Percentiles rank a stretch among this genome's conserved stretches.
phyloP scores from a whole-genome alignment of 2,797 vertebrate genomes.

The Cheirogaleus major region DNA sequence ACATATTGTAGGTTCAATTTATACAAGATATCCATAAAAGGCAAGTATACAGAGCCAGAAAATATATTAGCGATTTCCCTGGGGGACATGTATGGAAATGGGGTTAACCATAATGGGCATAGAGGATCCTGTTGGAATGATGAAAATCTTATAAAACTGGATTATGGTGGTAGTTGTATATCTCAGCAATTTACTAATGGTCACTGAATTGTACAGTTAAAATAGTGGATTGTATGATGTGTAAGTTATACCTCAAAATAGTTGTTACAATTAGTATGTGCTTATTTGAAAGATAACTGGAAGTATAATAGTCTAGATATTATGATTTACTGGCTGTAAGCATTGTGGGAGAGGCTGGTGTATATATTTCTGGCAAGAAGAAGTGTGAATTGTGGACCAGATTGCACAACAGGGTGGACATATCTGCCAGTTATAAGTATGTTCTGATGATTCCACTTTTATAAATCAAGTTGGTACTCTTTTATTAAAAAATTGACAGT shows the following conservation, averaged over 20 bases:
- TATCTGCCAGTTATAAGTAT: background rate
- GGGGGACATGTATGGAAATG: fast-evolving
- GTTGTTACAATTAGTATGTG: background rate
- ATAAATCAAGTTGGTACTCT: background rate
- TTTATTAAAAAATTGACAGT: background rate
- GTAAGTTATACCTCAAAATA: background rate
- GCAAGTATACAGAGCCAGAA: background rate
- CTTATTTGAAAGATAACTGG: background rate
- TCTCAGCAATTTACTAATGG: background rate
- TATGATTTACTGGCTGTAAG: background rate
- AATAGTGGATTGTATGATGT: background rate
- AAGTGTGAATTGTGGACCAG: background rate
- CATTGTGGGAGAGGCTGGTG: background rate
- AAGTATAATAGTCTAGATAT: background rate
- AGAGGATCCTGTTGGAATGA: background rate
- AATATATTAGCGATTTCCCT: background rate
- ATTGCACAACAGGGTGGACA: background rate
- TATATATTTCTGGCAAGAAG: background rate
- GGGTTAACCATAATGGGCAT: background rate
- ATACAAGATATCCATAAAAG: background rate
- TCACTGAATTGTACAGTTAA: background rate
- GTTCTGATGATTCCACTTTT: background rate
- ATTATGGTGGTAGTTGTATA: background rate
- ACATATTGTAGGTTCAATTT: background rate
- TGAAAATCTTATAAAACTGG: background rate